Evolutionary conservation across 1,140 invertebrate species (phyloP).

Genomic region (Drosophila repleta): DNA sequence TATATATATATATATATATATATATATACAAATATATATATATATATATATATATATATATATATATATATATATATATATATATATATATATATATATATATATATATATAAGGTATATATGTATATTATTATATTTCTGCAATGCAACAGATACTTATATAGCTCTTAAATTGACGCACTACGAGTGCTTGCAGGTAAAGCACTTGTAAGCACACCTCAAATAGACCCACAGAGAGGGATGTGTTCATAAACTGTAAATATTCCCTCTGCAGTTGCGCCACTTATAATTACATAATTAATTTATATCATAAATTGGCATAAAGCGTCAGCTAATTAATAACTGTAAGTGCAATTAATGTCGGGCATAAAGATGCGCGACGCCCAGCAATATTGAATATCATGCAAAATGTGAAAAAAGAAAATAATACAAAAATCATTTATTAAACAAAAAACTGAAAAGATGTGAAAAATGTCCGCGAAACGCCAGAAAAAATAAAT

Average conservation of each 20-base stretch:
- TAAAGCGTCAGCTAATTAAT: conserved; percentile 73
- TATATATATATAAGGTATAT: too few species aligned
- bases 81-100: too few species aligned
- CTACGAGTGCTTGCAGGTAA: neutral
- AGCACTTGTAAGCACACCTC: neutral
- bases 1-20: too few species aligned
- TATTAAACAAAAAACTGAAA: conserved; percentile 19
- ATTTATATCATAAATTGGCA: conserved; percentile 60
- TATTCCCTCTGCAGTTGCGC: conserved; percentile 22
- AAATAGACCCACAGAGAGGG: neutral
- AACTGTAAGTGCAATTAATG: conserved; percentile 59
- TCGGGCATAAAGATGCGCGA: conserved; percentile 32
- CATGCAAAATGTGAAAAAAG: conserved; percentile 18
- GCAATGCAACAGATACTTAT: too few species aligned
- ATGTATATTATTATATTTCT: too few species aligned
- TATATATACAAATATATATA: too few species aligned
- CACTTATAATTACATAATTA: conserved; percentile 66
- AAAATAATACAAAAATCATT: neutral
- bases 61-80: too few species aligned
- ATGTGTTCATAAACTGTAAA: neutral
- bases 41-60: too few species aligned
- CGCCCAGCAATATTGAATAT: conserved; percentile 57
- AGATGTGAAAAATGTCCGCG: conserved; percentile 44
- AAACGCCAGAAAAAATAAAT: conserved; percentile 50
- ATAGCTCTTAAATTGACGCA: too few species aligned